Evolutionary conservation across 1,140 invertebrate genomes (phyloP).

Genomic region (Mizuhopecten yessoensis): DNA sequence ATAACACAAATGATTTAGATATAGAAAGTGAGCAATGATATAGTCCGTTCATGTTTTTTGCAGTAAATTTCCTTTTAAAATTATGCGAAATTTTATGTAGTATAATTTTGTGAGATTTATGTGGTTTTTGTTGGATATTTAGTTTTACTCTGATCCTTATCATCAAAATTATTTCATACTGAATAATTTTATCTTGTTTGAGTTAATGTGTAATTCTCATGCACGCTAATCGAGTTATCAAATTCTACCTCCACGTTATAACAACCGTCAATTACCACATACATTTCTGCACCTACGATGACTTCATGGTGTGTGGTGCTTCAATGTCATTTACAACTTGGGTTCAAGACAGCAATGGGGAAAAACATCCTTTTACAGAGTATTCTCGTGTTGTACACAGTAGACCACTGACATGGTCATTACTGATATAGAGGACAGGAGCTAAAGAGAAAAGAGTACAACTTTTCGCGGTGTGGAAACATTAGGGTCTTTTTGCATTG

Average conservation of each 20-base stretch:
- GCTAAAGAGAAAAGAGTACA: too few relatives aligned
- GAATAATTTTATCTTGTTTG: slow-evolving; percentile 7
- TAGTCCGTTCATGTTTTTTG: neutral
- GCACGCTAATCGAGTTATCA: neutral
- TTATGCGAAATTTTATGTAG: slow-evolving; percentile 25
- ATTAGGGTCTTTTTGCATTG: too few relatives aligned
- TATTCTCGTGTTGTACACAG: neutral
- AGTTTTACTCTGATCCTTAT: neutral
- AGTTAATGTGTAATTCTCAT: slow-evolving; percentile 11
- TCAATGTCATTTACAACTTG: neutral
- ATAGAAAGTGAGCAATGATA: neutral
- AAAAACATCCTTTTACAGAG: neutral
- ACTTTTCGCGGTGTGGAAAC: too few relatives aligned
- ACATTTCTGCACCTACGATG: neutral
- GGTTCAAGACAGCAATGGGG: neutral
- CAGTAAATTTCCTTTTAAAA: neutral
- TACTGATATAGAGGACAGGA: too few relatives aligned
- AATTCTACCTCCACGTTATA: neutral
- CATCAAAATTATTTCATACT: neutral
- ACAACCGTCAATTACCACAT: neutral
- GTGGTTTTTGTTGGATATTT: slow-evolving; percentile 14
- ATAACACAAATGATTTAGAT: slow-evolving; percentile 4
- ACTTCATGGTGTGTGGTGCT: neutral
- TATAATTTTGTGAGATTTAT: neutral
- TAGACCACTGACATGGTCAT: too few relatives aligned